phyloP scores from a whole-genome alignment of 2,888 invertebrate genomes.

The Parapristionchus giblindavisi region DNA sequence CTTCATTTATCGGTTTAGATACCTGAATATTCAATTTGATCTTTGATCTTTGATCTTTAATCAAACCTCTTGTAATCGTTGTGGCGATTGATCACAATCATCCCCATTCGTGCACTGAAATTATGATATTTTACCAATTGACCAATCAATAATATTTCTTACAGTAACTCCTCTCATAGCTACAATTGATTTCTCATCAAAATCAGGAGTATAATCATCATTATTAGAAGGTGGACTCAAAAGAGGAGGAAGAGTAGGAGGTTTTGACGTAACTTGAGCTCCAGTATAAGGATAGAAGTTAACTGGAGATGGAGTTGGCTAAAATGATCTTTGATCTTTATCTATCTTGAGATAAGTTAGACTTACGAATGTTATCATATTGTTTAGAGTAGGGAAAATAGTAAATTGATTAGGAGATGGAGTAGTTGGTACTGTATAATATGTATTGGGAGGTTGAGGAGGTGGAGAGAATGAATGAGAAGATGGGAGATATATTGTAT shows the following conservation, averaged over 20 bases:
- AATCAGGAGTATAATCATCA: background rate
- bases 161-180: background rate
- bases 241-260: background rate
- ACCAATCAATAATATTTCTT: too few relatives aligned
- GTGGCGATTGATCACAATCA: too few relatives aligned
- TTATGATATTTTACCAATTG: too few relatives aligned
- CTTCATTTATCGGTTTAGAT: constrained; percentile 42
- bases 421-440: background rate
- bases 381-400: constrained; percentile 19
- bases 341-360: too few relatives aligned
- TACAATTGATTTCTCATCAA: background rate
- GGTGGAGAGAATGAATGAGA: constrained; percentile 5
- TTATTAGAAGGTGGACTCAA: background rate
- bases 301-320: background rate
- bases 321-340: constrained; percentile 5
- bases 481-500: background rate
- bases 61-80: too few relatives aligned
- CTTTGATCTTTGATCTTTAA: constrained; percentile 3
- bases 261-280: background rate
- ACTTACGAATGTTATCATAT: constrained; percentile 9
- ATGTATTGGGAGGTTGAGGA: background rate
- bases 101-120: too few relatives aligned
- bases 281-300: background rate
- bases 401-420: background rate
- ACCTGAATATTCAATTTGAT: background rate